A percentile compares a stretch with the other conserved stretches of the same genome.
Evolutionary conservation across 1,140 invertebrate species (phyloP).

Genomic region (Drosophila santomea): DNA sequence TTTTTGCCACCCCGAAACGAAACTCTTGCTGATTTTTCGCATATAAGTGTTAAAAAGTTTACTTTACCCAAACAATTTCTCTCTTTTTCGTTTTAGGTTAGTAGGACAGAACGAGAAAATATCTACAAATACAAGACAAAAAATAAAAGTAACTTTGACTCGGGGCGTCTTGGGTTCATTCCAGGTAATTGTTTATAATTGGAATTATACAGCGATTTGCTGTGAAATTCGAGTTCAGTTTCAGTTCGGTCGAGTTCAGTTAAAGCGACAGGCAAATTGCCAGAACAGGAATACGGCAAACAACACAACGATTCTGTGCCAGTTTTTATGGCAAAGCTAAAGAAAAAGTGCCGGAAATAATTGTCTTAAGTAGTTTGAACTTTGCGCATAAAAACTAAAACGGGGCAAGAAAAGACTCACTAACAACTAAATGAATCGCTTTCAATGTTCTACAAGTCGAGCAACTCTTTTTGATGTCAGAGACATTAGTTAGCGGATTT

Average conservation of each 20-base stretch:
- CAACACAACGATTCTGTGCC: slow-evolving; percentile 46
- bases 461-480: slow-evolving; percentile 20
- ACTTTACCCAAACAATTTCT: slow-evolving; percentile 59
- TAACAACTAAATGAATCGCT: slow-evolving; percentile 44
- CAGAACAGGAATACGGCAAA: slow-evolving; percentile 42
- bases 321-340: slow-evolving; percentile 55
- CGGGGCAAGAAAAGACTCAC: slow-evolving; percentile 9
- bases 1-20: slow-evolving; percentile 31
- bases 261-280: slow-evolving; percentile 52
- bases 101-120: slow-evolving; percentile 47
- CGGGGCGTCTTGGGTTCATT: slow-evolving; percentile 52
- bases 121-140: not conserved
- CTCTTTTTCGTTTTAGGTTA: slow-evolving; percentile 64
- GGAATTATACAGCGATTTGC: slow-evolving; percentile 71
- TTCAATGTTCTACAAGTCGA: slow-evolving; percentile 28
- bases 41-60: slow-evolving; percentile 65
- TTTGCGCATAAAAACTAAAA: slow-evolving; percentile 47
- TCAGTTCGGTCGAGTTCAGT: slow-evolving; percentile 34
- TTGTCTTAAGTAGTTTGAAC: slow-evolving; percentile 80
- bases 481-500: slow-evolving; percentile 28
- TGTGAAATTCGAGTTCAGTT: slow-evolving; percentile 66
- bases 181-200: slow-evolving; percentile 74
- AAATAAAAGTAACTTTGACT: slow-evolving; percentile 47
- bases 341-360: slow-evolving; percentile 80
- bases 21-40: slow-evolving; percentile 55